Evolutionary conservation across 2,797 vertebrate species (phyloP).

Genomic region (Sorex maritimensis): DNA sequence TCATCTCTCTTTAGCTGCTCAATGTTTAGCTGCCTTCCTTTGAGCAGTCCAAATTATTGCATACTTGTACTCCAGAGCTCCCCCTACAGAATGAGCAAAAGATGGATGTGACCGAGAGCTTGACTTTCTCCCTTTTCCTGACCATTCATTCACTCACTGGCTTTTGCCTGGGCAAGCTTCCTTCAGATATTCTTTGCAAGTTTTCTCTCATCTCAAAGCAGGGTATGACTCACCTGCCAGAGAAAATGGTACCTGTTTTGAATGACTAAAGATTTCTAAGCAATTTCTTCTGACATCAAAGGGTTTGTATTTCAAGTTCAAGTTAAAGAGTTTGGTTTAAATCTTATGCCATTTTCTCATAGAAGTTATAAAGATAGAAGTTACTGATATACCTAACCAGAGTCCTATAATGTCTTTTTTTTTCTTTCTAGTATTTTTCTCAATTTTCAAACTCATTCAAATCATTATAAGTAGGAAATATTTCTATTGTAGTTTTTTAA

Average conservation of each 20-base stretch:
- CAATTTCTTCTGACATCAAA: too few species aligned
- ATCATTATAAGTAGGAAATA: neutral
- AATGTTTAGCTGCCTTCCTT: neutral
- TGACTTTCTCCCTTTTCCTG: neutral
- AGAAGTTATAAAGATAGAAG: neutral
- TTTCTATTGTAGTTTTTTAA: too few species aligned
- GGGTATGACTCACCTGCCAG: neutral
- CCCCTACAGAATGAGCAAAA: neutral
- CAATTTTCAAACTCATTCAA: neutral
- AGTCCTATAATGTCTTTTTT: neutral
- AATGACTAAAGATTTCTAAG: too few species aligned
- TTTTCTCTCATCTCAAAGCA: neutral
- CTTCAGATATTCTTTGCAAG: neutral
- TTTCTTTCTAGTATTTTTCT: neutral
- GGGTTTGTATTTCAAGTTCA: neutral
- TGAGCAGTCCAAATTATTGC: neutral
- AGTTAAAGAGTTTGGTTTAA: neutral
- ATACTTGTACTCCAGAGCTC: neutral
- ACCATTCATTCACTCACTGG: neutral
- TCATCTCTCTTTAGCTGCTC: neutral
- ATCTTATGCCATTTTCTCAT: neutral
- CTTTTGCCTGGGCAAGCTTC: neutral
- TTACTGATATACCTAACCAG: neutral
- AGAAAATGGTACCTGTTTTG: neutral
- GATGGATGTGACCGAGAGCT: neutral